Percentiles rank a stretch among this genome's conserved stretches.
Conservation (phyloP, 2,113 vertebrate species). For the Oncorhynchus nerka region DNA sequence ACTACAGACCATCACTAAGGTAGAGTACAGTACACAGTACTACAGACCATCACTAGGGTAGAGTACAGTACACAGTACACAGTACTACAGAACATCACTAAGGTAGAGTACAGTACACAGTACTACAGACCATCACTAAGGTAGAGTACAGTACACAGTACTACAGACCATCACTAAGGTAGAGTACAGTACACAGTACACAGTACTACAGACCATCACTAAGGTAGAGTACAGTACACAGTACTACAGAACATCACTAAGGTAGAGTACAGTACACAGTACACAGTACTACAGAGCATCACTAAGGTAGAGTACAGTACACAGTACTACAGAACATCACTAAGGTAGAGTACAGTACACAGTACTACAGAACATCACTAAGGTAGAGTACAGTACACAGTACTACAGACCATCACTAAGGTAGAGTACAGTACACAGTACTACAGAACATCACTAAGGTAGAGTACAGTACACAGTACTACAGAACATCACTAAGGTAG, state of each 20-base stretch:
- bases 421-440: slow-evolving; percentile 57
- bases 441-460: slow-evolving; percentile 61
- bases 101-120: slow-evolving; percentile 68
- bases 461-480: slow-evolving; percentile 39
- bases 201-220: slow-evolving; percentile 3
- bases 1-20: neutral
- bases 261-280: slow-evolving; percentile 61
- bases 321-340: neutral
- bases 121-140: slow-evolving; percentile 70
- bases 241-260: slow-evolving; percentile 38
- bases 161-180: neutral
- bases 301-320: neutral
- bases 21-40: no score
- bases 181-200: no score
- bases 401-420: slow-evolving; percentile 48
- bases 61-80: slow-evolving; percentile 31
- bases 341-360: slow-evolving; percentile 71
- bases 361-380: slow-evolving; percentile 28
- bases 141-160: slow-evolving; percentile 62
- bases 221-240: slow-evolving; percentile 67
- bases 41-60: slow-evolving; percentile 63
- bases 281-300: slow-evolving; percentile 67
- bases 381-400: slow-evolving; percentile 65
- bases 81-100: slow-evolving; percentile 27
- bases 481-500: slow-evolving; percentile 67